phyloP scores from a whole-genome alignment of 2,888 invertebrate species.

The Perizoma affinitatum region DNA sequence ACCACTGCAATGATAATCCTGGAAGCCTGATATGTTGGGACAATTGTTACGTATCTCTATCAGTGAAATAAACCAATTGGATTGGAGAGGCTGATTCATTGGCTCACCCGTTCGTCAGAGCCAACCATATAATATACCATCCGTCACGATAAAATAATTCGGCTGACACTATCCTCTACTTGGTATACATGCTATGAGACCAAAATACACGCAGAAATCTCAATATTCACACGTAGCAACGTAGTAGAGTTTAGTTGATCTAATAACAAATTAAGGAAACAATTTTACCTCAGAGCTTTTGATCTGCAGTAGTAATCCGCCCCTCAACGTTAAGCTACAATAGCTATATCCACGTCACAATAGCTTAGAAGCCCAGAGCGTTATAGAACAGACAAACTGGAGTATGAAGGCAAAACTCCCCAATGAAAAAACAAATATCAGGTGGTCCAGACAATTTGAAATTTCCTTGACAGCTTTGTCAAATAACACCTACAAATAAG shows the following conservation, averaged over 20 bases:
- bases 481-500: no score
- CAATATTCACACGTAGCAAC: no score
- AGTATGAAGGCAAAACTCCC: slow-evolving; percentile 5
- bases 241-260: no score
- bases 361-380: slow-evolving; percentile 26
- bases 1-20: not conserved
- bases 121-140: no score
- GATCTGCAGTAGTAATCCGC: slow-evolving; percentile 18
- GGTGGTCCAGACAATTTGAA: no score
- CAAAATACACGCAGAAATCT: no score
- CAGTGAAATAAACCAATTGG: not conserved
- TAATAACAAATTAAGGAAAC: slow-evolving; percentile 4
- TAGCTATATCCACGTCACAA: slow-evolving; percentile 19
- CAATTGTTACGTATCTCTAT: not conserved
- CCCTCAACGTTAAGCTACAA: slow-evolving; percentile 13
- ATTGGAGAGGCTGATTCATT: slow-evolving; percentile 2
- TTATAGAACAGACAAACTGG: not conserved
- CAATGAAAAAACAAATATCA: no score
- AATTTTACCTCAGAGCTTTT: slow-evolving; percentile 21
- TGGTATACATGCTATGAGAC: no score
- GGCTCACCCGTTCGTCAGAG: slow-evolving; percentile 3
- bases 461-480: no score
- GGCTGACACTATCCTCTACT: no score
- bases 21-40: not conserved
- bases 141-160: no score